Percentiles rank a stretch among this genome's conserved stretches.
These are phyloP conservation scores for Diogma glabrata DNA, from an alignment of 2,888 invertebrate species.

Conservation along the genomic window DNA sequence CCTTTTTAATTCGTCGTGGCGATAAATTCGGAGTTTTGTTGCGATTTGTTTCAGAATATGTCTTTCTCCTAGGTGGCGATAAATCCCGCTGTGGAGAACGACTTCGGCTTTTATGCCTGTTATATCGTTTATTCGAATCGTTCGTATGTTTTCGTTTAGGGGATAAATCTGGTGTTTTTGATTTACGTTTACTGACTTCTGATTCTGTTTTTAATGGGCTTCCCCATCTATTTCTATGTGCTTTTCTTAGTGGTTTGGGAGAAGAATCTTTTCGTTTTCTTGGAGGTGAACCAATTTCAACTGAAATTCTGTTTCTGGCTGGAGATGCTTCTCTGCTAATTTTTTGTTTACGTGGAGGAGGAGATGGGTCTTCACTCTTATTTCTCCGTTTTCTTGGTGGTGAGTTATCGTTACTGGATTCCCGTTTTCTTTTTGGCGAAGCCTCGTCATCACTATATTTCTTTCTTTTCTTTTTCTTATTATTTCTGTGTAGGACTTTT, in stretches of 20 bases:
- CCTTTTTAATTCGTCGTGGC: conserved; percentile 10
- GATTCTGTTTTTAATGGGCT: no score
- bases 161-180: no score
- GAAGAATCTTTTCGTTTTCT: background rate
- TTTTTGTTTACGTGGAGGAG: no score
- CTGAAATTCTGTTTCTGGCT: background rate
- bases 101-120: background rate
- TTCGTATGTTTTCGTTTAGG: conserved; percentile 33
- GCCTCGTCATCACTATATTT: background rate
- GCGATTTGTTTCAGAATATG: conserved; percentile 26
- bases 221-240: no score
- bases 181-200: no score
- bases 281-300: background rate
- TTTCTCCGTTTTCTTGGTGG: conserved; percentile 12
- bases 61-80: no score
- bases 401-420: conserved; percentile 14
- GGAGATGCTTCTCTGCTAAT: conserved; percentile 7
- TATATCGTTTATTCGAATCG: no score
- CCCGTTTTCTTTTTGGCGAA: background rate
- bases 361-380: background rate
- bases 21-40: conserved; percentile 9
- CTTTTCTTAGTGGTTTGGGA: no score
- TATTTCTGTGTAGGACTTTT: conserved; percentile 13
- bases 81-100: background rate
- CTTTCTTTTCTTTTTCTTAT: no score